Evolutionary conservation across 2,888 invertebrate species (phyloP).

Genomic region (Gisinianus flammeolus): DNA sequence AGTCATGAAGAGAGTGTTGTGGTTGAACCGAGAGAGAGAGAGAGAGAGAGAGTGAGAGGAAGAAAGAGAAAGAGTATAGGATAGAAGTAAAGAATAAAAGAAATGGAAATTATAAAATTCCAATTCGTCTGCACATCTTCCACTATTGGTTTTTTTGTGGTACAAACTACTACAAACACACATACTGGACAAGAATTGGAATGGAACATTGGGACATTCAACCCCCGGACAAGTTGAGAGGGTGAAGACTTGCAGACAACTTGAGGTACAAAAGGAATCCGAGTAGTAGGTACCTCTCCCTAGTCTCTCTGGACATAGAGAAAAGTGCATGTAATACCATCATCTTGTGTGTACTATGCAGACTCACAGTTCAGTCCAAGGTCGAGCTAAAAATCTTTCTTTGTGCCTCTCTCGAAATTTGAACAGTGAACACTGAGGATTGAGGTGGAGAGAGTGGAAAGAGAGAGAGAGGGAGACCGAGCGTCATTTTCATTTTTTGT

Average conservation of each 20-base stretch:
- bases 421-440: not conserved
- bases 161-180: not conserved
- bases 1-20: not conserved
- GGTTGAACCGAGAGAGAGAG: not conserved
- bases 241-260: not conserved
- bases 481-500: not conserved
- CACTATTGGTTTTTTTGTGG: conserved; percentile 12
- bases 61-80: not conserved
- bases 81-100: not conserved
- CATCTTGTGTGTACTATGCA: not conserved
- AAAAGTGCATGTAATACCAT: not conserved
- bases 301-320: not conserved
- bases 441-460: not conserved
- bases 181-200: not conserved
- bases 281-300: not conserved
- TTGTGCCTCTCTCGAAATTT: not conserved
- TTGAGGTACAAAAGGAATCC: no score
- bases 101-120: not conserved
- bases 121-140: not conserved
- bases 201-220: not conserved
- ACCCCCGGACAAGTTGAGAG: conserved; percentile 16
- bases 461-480: not conserved
- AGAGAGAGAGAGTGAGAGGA: not conserved
- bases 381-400: not conserved
- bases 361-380: not conserved